Conservation (phyloP, 2,888 invertebrate genomes). For the Ryuthela nishihirai region DNA sequence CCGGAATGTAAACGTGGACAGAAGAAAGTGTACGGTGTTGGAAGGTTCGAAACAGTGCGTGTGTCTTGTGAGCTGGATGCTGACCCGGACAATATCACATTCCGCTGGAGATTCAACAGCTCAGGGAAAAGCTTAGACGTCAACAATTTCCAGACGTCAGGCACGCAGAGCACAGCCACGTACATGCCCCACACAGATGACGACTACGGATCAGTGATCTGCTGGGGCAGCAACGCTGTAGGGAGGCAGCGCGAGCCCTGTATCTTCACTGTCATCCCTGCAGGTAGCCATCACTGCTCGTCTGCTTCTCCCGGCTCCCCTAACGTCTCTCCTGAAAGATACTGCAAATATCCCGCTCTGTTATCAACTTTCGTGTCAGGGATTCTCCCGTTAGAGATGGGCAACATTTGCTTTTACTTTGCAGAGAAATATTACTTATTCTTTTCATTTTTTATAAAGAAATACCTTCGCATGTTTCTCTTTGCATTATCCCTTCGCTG, state of each 20-base stretch:
- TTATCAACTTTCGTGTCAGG: too few relatives aligned
- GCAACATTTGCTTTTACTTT: too few relatives aligned
- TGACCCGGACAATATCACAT: slow-evolving; percentile 58
- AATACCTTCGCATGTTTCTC: too few relatives aligned
- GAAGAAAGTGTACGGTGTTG: slow-evolving; percentile 80
- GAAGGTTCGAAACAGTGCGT: slow-evolving; percentile 70
- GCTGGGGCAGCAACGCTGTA: slow-evolving; percentile 44
- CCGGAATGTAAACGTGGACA: slow-evolving; percentile 84
- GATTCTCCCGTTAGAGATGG: too few relatives aligned
- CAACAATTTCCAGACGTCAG: slow-evolving; percentile 50
- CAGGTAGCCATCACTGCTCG: too few relatives aligned
- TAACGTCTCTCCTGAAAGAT: too few relatives aligned
- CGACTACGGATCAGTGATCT: slow-evolving; percentile 44
- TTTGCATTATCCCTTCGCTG: too few relatives aligned
- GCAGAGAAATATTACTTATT: too few relatives aligned
- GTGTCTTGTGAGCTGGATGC: slow-evolving; percentile 48
- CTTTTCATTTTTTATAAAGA: too few relatives aligned
- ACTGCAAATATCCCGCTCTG: too few relatives aligned
- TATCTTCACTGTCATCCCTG: slow-evolving; percentile 44
- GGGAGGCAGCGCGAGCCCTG: slow-evolving; percentile 44
- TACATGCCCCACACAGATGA: slow-evolving; percentile 43
- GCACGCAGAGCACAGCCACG: slow-evolving; percentile 62
- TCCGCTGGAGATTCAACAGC: slow-evolving; percentile 92
- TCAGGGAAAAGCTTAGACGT: slow-evolving; percentile 52
- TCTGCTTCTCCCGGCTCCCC: too few relatives aligned